These are phyloP conservation scores for Rhynchomys soricoides DNA, from an alignment of 2,113 vertebrate species.

Conservation along the genomic window DNA sequence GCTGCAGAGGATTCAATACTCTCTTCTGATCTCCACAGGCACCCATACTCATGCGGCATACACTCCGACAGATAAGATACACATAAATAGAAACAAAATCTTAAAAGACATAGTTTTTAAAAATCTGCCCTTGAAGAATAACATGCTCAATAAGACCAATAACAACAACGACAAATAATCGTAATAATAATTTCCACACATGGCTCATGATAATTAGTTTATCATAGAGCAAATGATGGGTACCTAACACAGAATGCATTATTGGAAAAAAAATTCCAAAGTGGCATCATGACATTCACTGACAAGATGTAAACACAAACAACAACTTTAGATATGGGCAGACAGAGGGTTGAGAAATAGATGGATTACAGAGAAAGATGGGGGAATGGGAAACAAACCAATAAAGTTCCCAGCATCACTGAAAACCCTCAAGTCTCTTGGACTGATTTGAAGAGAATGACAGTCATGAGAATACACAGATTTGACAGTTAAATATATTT, in stretches of 20 bases:
- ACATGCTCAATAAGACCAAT: background rate
- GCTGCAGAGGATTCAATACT: background rate
- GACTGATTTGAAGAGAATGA: constrained; percentile 40
- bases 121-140: background rate
- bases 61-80: background rate
- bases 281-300: constrained; percentile 22
- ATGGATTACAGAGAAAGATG: background rate
- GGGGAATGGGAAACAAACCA: background rate
- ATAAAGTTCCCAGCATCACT: background rate
- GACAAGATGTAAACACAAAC: background rate
- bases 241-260: background rate
- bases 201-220: constrained; percentile 8
- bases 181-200: background rate
- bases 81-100: background rate
- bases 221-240: background rate
- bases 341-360: background rate
- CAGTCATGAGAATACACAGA: background rate
- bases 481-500: constrained; percentile 42
- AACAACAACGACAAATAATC: background rate
- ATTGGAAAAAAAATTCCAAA: constrained; percentile 44
- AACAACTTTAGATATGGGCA: background rate
- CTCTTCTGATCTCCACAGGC: background rate
- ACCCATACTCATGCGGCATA: background rate
- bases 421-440: constrained; percentile 28
- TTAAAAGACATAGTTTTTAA: background rate